A percentile compares a stretch with the other conserved stretches of the same genome.
Conservation (phyloP, 2,888 invertebrate genomes). For the Ariolimax columbianus region DNA sequence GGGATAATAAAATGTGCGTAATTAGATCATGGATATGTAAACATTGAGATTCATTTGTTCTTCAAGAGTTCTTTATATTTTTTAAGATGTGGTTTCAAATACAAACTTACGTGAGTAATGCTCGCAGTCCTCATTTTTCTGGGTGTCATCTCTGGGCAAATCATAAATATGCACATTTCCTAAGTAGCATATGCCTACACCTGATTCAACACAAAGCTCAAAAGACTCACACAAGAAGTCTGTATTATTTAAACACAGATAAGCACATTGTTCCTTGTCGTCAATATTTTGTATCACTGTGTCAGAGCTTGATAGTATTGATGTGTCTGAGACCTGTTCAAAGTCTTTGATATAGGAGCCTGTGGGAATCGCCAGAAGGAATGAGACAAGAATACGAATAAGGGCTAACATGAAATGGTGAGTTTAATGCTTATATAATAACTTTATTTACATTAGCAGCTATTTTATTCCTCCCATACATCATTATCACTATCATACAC, state of each 20-base stretch:
- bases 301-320: neutral
- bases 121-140: neutral
- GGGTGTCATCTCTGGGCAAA: neutral
- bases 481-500: no score
- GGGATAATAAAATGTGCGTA: no score
- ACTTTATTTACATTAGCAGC: no score
- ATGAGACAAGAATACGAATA: no score
- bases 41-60: no score
- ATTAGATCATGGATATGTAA: no score
- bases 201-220: neutral
- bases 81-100: neutral
- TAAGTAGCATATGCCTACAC: neutral
- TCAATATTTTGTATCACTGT: neutral
- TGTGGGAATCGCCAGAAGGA: neutral
- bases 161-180: neutral
- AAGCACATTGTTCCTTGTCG: conserved; percentile 8
- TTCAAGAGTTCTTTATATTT: no score
- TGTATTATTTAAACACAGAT: neutral
- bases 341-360: neutral
- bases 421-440: no score
- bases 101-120: conserved; percentile 9
- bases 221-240: conserved; percentile 8
- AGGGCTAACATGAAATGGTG: no score
- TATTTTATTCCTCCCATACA: no score
- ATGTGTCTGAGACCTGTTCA: neutral